phyloP scores from a whole-genome alignment of 2,113 vertebrate genomes.

The Aspiorhynchus laticeps region DNA sequence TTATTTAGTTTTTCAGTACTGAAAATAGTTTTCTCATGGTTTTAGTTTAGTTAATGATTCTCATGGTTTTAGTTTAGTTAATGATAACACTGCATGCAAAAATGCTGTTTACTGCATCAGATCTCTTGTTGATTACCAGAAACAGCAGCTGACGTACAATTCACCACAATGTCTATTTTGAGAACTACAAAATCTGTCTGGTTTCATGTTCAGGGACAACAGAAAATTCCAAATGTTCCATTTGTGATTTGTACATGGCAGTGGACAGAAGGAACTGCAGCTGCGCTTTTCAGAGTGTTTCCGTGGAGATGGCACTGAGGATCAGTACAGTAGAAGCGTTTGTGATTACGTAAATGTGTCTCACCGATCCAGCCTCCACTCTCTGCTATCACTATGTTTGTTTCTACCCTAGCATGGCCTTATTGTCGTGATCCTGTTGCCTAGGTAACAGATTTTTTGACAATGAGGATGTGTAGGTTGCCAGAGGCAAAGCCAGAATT shows the following conservation, averaged over 20 bases:
- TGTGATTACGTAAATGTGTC: slow-evolving; percentile 72
- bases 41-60: neutral
- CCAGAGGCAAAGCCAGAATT: slow-evolving; percentile 68
- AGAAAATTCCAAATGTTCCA: slow-evolving; percentile 22
- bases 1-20: neutral
- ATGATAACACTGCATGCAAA: neutral
- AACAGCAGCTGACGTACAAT: neutral
- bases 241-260: slow-evolving; percentile 49
- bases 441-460: slow-evolving; percentile 78
- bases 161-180: neutral
- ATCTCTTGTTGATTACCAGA: neutral
- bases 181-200: neutral
- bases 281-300: slow-evolving; percentile 52
- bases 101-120: neutral
- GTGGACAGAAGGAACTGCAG: slow-evolving; percentile 22
- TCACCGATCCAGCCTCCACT: slow-evolving; percentile 64
- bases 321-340: slow-evolving; percentile 67
- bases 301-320: slow-evolving; percentile 60
- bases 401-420: slow-evolving; percentile 71
- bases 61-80: no score
- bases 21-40: no score
- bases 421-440: slow-evolving; percentile 77
- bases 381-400: slow-evolving; percentile 60
- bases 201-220: neutral
- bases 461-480: slow-evolving; percentile 76